Evolutionary conservation across 92 coral and sea anemone species (phyloP), one percentile per base, ranked within the genome.

Genomic region (Blastomussa wellsi): DNA sequence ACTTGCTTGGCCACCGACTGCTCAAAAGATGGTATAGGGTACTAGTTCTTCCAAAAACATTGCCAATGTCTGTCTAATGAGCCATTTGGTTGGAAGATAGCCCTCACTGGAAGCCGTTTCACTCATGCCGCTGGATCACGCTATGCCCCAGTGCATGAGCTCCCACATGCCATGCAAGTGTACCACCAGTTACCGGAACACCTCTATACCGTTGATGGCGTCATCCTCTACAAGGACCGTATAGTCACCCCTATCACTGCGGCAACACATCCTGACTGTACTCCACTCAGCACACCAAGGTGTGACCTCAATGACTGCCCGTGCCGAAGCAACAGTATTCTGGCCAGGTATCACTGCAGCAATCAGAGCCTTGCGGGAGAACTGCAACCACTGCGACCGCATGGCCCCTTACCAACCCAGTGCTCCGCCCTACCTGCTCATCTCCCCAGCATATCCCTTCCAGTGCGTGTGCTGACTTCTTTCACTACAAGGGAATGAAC

Each of bases 201-300:
- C 88, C 81, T 89, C 7, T 64, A 92, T 84, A 86, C 91, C 6
- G 86, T 86, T 0, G 89, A 90, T 38, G 89, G 89, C 11, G 89
- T 79, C 85, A 73, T 88, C 62, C 80, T 92, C 35, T 84, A 90
- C 74, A 90, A 90, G 44, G 77, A 88, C 26, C 67, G 86, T 37
- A 82, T 82, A 2, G 86, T 90, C 49, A 48, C 91, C 90, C 81
- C 87, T 86, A 13, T 80, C 91, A 62, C 93, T 84, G 22, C 78
- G 80, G 77, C 65, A 78, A 28, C 69, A 78, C 2, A 36, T 88
- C 42, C 76, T 86, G 66, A 10, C 73, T 3, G 60, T 76, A 16
- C 82, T 93, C 3, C 93, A 93, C 66, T 82, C 92, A 3, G 90
- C 90, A 4, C 93, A 93, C 70, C 93, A 93, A 53, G 90, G 96